Base-by-base conservation (phyloP, 2,113 vertebrate species). In the Vicugna pacos region DNA sequence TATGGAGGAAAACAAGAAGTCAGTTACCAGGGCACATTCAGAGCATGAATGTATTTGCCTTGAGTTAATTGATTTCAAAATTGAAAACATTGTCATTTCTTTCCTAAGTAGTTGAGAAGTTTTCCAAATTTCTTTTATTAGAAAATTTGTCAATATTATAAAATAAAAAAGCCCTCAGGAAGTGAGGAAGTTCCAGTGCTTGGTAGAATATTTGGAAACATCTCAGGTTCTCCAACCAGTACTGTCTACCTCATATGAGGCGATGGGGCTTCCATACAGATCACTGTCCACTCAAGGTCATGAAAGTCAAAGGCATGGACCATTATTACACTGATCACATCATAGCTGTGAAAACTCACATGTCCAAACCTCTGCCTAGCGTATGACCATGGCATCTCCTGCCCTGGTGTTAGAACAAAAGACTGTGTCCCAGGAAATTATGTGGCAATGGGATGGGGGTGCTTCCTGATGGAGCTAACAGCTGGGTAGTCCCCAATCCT, bases 81-180 rank as follows among this genome's bases (percentile, higher is more conserved):
- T 28, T n/a, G 9, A 84, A 90, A 90, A 60, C 24, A 69, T 28
- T 77, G 6, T 48, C 52, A 48, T 54, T 72, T 50, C 76, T 46
- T 80, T 62, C 89, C 28, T 67, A 67, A 73, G 42, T 8, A 86
- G 24, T 46, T 46, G 38, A 80, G 28, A 92, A 72, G 13, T 58
- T 73, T 89, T 50, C 46, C 69, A 91, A 69, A 90, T 4, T 10
- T 76, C 48, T n/a, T 13, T 91, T 92, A 42, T 38, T 86, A 30
- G 32, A 58, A 91, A 81, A 52, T 56, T 54, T 86, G 26, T 28
- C 54, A 79, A 79, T 91, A 38, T 15, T 64, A 28, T 56, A 93
- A 94, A 86, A 85, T 73, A 3, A 56, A 93, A 87, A 97, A 86
- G 10, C 17, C 19, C 2, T 73, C n/a, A 82, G 20, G 17, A 84